Conservation (phyloP, 1,140 invertebrate species). For the Brevipalpus yothersi region DNA sequence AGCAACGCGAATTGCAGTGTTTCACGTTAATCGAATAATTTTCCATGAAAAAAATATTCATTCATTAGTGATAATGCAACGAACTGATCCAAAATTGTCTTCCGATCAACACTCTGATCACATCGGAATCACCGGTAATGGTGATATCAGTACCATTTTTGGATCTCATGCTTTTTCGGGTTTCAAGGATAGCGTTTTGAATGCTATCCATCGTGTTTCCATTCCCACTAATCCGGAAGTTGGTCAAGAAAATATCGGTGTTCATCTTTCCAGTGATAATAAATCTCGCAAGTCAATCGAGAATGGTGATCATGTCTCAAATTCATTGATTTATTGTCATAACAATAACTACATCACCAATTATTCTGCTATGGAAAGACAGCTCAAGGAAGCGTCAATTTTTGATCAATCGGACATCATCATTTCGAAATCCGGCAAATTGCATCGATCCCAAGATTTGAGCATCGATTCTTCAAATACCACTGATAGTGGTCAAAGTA, state of each 20-base stretch:
- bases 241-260: neutral
- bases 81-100: too few species aligned
- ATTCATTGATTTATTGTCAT: neutral
- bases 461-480: conserved; percentile 12
- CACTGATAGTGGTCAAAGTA: conserved; percentile 10
- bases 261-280: too few species aligned
- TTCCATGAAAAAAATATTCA: too few species aligned
- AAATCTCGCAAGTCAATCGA: too few species aligned
- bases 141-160: neutral
- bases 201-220: conserved; percentile 5
- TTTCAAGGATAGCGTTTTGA: conserved; percentile 7
- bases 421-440: neutral
- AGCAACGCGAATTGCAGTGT: too few species aligned
- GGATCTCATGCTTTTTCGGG: neutral
- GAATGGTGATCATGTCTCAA: neutral
- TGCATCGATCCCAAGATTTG: conserved; percentile 6
- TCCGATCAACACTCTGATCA: too few species aligned
- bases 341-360: neutral
- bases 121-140: too few species aligned
- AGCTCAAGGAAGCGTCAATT: conserved; percentile 11
- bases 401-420: conserved; percentile 15
- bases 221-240: neutral
- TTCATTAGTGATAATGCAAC: too few species aligned
- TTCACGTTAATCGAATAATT: too few species aligned
- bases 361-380: neutral